Evolutionary conservation across 1,140 invertebrate genomes (phyloP).

Genomic region (Zaprionus taronus): DNA sequence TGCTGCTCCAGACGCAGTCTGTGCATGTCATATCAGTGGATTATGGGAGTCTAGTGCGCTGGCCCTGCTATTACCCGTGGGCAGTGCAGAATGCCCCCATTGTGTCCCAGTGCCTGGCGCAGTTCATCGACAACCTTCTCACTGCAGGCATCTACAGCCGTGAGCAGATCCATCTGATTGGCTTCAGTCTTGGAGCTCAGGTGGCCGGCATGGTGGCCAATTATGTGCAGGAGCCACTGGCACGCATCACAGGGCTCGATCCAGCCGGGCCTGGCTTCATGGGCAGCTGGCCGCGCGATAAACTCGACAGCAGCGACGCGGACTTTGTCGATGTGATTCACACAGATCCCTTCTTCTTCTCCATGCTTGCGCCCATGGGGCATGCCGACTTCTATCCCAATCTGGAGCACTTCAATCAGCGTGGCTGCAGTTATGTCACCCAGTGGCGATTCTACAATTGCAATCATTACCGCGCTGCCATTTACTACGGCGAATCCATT

Average conservation of each 20-base stretch:
- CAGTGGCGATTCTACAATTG: conserved; percentile 80
- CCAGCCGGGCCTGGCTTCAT: conserved; percentile 76
- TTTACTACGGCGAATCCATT: conserved; percentile 87
- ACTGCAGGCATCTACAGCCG: conserved; percentile 85
- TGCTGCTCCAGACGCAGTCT: conserved; percentile 76
- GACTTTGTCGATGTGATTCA: conserved; percentile 92
- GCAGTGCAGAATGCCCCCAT: conserved; percentile 85
- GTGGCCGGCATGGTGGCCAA: conserved; percentile 92
- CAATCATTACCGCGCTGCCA: conserved; percentile 85
- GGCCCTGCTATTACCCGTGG: conserved; percentile 85
- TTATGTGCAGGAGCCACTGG: conserved; percentile 54
- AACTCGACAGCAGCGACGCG: conserved; percentile 86
- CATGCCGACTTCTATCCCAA: conserved; percentile 94
- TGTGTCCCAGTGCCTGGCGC: conserved; percentile 84
- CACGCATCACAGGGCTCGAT: conserved; percentile 79
- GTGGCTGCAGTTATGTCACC: conserved; percentile 87
- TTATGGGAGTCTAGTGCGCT: conserved; percentile 84
- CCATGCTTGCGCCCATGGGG: conserved; percentile 87
- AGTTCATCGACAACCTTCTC: conserved; percentile 80
- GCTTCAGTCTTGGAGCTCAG: conserved; percentile 94
- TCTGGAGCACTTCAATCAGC: conserved; percentile 88
- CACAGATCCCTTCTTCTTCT: conserved; percentile 88
- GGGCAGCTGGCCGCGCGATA: conserved; percentile 39
- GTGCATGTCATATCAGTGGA: conserved; percentile 85
- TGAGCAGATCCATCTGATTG: conserved; percentile 90